Conservation (phyloP, 2,113 vertebrate species). For the Sorex fumeus region DNA sequence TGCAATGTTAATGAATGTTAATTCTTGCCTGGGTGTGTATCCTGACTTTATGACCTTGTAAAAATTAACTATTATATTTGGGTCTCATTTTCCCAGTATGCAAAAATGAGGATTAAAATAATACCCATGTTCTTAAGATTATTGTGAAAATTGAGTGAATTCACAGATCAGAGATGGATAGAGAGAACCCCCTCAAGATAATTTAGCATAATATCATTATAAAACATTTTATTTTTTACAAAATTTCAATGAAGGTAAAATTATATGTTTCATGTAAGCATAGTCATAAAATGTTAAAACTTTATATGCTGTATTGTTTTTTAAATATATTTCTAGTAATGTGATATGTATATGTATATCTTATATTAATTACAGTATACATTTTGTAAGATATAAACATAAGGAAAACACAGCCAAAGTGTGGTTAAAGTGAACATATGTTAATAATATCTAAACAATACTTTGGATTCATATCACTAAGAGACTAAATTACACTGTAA, state of each 20-base stretch:
- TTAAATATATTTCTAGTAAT: slow-evolving; percentile 39
- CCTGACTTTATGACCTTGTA: background rate
- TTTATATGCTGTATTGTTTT: background rate
- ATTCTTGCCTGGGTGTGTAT: background rate
- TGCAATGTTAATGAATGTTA: background rate
- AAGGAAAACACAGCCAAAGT: slow-evolving; percentile 56
- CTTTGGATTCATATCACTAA: background rate
- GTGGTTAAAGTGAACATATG: slow-evolving; percentile 44
- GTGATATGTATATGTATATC: background rate
- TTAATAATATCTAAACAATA: slow-evolving; percentile 61
- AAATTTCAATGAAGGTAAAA: slow-evolving; percentile 46
- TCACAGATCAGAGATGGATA: background rate
- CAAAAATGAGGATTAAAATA: slow-evolving; percentile 7
- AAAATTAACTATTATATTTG: slow-evolving; percentile 19
- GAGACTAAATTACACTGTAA: slow-evolving; percentile 25
- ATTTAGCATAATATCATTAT: background rate
- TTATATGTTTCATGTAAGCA: background rate
- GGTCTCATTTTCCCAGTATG: slow-evolving; percentile 13
- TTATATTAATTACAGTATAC: slow-evolving; percentile 49
- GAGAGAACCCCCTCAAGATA: slow-evolving; percentile 15
- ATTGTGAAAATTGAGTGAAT: slow-evolving; percentile 6
- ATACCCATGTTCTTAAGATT: background rate
- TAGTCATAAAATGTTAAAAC: slow-evolving; percentile 2
- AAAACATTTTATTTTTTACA: background rate
- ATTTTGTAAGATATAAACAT: slow-evolving; percentile 48